These are phyloP conservation scores for Neosalanx taihuensis DNA, from an alignment of 2,797 vertebrate species.

Conservation along the genomic window DNA sequence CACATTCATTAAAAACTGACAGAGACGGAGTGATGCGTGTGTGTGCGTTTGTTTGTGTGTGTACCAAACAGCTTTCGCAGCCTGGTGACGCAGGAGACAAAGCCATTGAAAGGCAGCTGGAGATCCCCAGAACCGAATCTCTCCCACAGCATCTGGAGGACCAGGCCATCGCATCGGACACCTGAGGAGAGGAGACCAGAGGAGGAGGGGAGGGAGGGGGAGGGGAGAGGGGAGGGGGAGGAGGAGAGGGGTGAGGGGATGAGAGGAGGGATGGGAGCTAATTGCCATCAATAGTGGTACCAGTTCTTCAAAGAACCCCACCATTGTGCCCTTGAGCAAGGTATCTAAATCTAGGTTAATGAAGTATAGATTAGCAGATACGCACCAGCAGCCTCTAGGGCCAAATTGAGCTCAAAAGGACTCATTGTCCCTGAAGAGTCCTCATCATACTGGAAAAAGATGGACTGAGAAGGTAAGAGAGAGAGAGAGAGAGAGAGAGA, in stretches of 20 bases:
- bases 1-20: background rate
- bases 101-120: slow-evolving; percentile 67
- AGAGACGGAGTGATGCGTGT: too few relatives aligned
- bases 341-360: too few relatives aligned
- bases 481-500: slow-evolving; percentile 3
- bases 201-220: background rate
- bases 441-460: slow-evolving; percentile 8
- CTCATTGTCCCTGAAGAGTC: slow-evolving; percentile 16
- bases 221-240: too few relatives aligned
- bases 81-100: slow-evolving; percentile 70
- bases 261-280: background rate
- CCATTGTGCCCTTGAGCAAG: background rate
- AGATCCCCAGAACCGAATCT: slow-evolving; percentile 70
- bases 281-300: background rate
- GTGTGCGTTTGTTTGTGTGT: slow-evolving; percentile 1
- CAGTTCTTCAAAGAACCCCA: background rate
- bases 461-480: background rate
- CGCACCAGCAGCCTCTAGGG: slow-evolving; percentile 7
- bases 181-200: slow-evolving; percentile 55
- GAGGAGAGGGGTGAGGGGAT: too few relatives aligned
- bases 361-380: background rate
- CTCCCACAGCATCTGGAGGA: slow-evolving; percentile 67
- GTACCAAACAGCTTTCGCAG: slow-evolving; percentile 73
- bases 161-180: slow-evolving; percentile 65
- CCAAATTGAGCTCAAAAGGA: slow-evolving; percentile 17